Percentiles rank a stretch among this genome's conserved stretches.
Conservation (phyloP, 1,140 invertebrate species). For the Drosophila nikananu region DNA sequence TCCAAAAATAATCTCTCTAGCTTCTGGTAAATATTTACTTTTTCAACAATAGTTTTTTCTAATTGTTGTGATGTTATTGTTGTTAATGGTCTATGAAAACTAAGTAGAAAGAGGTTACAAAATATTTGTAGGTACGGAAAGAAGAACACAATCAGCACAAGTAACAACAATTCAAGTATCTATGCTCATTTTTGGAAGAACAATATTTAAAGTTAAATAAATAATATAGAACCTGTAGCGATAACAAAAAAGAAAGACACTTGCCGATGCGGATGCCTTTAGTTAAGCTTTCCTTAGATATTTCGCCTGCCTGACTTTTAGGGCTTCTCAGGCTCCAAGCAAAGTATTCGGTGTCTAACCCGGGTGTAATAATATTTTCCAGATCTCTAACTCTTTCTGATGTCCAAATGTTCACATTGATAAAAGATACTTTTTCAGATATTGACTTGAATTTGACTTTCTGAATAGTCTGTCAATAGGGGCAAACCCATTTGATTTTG, state of each 20-base stretch:
- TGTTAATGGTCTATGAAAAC: neutral
- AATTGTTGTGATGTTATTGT: neutral
- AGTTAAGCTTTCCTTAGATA: neutral
- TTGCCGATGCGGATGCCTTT: neutral
- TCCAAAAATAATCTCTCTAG: conserved; percentile 11
- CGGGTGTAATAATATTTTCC: neutral
- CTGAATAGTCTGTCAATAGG: too few species aligned
- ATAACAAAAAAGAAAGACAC: neutral
- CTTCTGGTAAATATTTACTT: conserved; percentile 31
- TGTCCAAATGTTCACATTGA: neutral
- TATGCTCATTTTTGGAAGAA: neutral
- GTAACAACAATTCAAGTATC: neutral
- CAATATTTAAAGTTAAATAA: neutral
- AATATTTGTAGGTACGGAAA: too few species aligned
- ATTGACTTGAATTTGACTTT: too few species aligned
- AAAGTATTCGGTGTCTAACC: neutral
- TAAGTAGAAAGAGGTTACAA: too few species aligned
- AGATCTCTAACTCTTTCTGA: neutral
- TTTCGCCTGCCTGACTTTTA: neutral
- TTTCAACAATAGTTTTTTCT: conserved; percentile 15
- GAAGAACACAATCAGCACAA: neutral
- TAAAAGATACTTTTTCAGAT: neutral
- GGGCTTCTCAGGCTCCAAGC: neutral
- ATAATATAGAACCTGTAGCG: neutral
- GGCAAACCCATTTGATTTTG: conserved; percentile 12